A percentile compares a stretch with the other conserved stretches of the same genome.
Conservation (phyloP, 2,797 vertebrate species). For the Chiloscyllium punctatum region DNA sequence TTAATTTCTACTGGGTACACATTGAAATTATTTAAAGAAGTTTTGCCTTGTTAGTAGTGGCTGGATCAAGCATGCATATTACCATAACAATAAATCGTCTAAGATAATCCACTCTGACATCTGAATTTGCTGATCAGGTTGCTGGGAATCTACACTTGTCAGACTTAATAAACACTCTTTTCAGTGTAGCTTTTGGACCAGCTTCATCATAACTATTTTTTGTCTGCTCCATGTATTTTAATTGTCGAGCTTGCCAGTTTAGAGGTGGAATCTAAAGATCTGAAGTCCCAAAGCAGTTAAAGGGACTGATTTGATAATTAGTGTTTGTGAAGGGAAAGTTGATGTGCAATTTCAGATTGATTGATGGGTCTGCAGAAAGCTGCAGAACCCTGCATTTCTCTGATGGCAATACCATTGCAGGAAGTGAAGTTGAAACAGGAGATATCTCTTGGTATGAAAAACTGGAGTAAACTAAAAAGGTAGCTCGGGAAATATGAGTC, state of each 20-base stretch:
- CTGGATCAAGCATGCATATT: neutral
- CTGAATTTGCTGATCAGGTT: neutral
- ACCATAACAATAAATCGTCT: neutral
- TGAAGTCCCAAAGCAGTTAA: neutral
- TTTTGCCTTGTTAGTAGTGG: neutral
- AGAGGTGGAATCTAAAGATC: neutral
- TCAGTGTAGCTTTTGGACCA: neutral
- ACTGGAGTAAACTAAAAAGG: no score
- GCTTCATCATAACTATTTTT: neutral
- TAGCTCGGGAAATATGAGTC: no score
- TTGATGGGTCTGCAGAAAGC: neutral
- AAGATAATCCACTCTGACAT: neutral
- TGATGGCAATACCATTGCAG: neutral
- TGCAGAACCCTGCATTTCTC: neutral
- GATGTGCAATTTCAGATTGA: neutral
- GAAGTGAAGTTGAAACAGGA: neutral
- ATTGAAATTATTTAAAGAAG: neutral
- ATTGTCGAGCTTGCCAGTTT: neutral
- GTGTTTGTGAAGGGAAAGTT: neutral
- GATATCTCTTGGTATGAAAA: neutral
- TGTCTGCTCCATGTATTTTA: neutral
- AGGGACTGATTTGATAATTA: neutral
- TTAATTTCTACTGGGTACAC: neutral
- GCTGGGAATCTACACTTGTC: neutral
- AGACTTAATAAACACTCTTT: neutral